phyloP scores from a whole-genome alignment of 23 tunicate genomes.

The Ascidia mentula region DNA sequence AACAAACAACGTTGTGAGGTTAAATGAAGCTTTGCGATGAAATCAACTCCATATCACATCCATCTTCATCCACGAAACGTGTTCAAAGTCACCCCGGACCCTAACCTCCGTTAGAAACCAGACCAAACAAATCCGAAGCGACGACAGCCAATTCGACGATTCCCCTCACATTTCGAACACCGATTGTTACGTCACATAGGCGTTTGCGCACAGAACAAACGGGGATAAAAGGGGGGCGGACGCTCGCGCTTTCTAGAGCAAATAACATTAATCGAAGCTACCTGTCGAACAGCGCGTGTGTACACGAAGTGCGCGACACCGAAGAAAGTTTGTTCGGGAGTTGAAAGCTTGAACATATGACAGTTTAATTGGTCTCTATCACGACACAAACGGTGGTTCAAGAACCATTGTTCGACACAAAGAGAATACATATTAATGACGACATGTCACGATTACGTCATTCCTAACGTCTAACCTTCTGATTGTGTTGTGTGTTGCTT shows the following conservation, averaged over 20 bases:
- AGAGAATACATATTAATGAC: no score
- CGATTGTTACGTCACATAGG: slow-evolving; percentile 6
- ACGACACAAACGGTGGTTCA: no score
- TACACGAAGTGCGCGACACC: background rate
- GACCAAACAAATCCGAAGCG: background rate
- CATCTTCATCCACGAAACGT: background rate
- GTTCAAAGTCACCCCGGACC: background rate
- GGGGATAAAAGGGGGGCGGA: background rate
- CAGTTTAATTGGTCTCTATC: background rate
- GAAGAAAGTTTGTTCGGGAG: background rate
- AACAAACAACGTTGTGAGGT: no score
- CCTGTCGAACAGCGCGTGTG: background rate
- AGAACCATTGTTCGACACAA: no score
- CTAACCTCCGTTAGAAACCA: background rate
- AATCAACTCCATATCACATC: no score
- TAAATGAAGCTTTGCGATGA: no score
- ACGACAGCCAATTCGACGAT: background rate
- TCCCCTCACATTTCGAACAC: background rate
- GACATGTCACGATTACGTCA: no score
- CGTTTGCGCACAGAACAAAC: background rate
- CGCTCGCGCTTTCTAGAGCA: no score
- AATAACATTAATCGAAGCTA: slow-evolving; percentile 9
- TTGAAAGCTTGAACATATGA: background rate
- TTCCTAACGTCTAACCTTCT: no score
- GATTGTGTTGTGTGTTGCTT: no score